Percentiles rank a stretch among this genome's conserved stretches.
These are phyloP conservation scores for Trematomus loennbergii DNA, from an alignment of 2,113 vertebrate genomes.

Conservation along the genomic window DNA sequence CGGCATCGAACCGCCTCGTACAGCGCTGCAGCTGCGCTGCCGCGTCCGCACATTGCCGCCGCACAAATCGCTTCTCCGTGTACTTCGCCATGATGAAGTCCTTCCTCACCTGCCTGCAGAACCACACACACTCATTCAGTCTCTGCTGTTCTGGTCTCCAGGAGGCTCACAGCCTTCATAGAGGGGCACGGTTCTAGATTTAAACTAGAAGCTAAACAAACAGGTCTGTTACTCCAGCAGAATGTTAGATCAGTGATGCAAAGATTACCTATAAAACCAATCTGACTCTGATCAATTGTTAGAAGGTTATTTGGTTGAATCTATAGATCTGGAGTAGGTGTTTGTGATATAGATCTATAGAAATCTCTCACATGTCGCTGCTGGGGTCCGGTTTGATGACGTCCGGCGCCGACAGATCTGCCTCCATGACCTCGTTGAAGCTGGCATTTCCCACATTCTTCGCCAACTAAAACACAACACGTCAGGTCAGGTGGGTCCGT, in stretches of 20 bases:
- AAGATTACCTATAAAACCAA: no score
- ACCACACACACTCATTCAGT: no score
- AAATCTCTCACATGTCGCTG: constrained; percentile 90
- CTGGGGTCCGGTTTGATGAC: constrained; percentile 88
- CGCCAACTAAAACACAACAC: constrained; percentile 86
- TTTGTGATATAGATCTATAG: no score
- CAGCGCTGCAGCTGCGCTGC: constrained; percentile 85
- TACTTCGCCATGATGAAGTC: constrained; percentile 98
- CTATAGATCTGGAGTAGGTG: no score
- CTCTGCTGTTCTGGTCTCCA: no score
- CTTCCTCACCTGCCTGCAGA: constrained; percentile 91
- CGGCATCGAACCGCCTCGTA: constrained; percentile 90
- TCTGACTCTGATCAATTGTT: no score
- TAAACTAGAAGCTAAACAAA: no score
- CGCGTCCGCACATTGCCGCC: constrained; percentile 82
- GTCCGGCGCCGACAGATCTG: constrained; percentile 85
- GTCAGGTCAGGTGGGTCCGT: neutral
- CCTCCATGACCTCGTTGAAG: constrained; percentile 98
- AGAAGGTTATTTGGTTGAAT: no score
- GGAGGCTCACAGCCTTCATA: no score
- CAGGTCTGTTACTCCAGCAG: no score
- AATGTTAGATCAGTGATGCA: no score
- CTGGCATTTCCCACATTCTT: constrained; percentile 97
- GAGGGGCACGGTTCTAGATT: no score
- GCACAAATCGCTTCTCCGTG: constrained; percentile 90